Conservation (phyloP, 2,113 vertebrate genomes). For the Willisornis vidua region DNA sequence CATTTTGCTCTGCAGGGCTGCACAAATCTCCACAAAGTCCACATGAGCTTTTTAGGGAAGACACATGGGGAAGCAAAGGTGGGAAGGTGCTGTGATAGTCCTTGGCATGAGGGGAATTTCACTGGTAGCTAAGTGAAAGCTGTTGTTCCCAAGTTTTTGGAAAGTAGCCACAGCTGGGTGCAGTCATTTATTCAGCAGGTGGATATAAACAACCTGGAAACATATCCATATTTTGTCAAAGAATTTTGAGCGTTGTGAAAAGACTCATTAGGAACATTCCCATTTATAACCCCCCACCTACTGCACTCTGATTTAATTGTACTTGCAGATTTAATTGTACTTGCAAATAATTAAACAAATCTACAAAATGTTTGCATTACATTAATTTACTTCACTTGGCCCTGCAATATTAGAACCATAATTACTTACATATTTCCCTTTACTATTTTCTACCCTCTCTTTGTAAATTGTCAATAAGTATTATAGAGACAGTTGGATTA, state of each 20-base stretch:
- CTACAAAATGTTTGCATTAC: constrained; percentile 68
- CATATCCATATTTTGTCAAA: not conserved
- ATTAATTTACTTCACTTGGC: constrained; percentile 72
- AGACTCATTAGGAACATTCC: constrained; percentile 16
- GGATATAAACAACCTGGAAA: not conserved
- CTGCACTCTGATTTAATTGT: constrained; percentile 49
- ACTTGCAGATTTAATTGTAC: constrained; percentile 68
- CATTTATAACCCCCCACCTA: constrained; percentile 23
- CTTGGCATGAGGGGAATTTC: not conserved
- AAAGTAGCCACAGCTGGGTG: not conserved
- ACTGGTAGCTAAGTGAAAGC: not conserved
- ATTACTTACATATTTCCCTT: constrained; percentile 79
- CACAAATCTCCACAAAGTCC: not conserved
- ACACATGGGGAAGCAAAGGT: not conserved
- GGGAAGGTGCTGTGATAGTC: not conserved
- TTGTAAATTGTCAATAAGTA: constrained; percentile 76
- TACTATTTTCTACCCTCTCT: constrained; percentile 75
- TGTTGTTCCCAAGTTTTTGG: not conserved
- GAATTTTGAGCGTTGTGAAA: not conserved
- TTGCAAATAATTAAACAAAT: constrained; percentile 76
- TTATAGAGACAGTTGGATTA: constrained; percentile 73
- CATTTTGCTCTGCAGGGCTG: not conserved
- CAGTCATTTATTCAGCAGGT: not conserved
- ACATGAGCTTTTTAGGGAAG: not conserved
- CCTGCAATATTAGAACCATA: constrained; percentile 53